These are phyloP conservation scores for Trichonephila clavipes DNA, from an alignment of 1,140 invertebrate species.

Conservation along the genomic window DNA sequence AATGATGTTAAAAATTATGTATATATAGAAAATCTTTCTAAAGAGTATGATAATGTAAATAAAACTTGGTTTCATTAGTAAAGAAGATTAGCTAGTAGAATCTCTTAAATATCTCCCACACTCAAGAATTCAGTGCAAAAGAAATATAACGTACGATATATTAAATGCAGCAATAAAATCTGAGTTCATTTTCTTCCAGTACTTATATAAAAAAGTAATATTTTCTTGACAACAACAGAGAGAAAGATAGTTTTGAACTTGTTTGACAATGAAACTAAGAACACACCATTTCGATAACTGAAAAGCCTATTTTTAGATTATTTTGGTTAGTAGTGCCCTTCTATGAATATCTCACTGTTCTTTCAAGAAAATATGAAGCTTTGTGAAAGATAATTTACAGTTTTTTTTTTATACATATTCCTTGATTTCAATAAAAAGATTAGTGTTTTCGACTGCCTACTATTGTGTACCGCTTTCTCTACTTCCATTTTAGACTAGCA, in stretches of 20 bases:
- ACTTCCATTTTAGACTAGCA: slow-evolving; percentile 65
- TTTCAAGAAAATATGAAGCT: slow-evolving; percentile 69
- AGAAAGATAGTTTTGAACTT: not conserved
- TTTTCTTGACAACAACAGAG: slow-evolving; percentile 40
- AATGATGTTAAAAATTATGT: slow-evolving; percentile 76
- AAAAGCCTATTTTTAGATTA: slow-evolving; percentile 47
- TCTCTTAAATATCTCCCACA: slow-evolving; percentile 50
- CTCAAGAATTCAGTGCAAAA: slow-evolving; percentile 46
- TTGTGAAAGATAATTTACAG: slow-evolving; percentile 65
- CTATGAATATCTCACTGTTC: slow-evolving; percentile 63
- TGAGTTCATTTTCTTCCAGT: not conserved
- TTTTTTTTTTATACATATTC: slow-evolving; percentile 33
- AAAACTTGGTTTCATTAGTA: slow-evolving; percentile 62
- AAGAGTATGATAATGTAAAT: slow-evolving; percentile 64
- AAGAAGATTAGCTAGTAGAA: slow-evolving; percentile 50
- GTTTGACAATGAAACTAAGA: slow-evolving; percentile 48
- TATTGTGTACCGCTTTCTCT: slow-evolving; percentile 63
- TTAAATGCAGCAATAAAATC: slow-evolving; percentile 48
- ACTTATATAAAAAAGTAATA: slow-evolving; percentile 55
- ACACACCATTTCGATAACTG: not conserved
- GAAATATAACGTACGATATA: slow-evolving; percentile 29
- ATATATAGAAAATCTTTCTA: slow-evolving; percentile 69
- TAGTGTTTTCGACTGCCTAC: slow-evolving; percentile 49
- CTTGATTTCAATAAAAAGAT: slow-evolving; percentile 56
- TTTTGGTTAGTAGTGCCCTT: slow-evolving; percentile 38